Evolutionary conservation across 1,140 invertebrate genomes (phyloP).

Genomic region (Hycleus cichorii): DNA sequence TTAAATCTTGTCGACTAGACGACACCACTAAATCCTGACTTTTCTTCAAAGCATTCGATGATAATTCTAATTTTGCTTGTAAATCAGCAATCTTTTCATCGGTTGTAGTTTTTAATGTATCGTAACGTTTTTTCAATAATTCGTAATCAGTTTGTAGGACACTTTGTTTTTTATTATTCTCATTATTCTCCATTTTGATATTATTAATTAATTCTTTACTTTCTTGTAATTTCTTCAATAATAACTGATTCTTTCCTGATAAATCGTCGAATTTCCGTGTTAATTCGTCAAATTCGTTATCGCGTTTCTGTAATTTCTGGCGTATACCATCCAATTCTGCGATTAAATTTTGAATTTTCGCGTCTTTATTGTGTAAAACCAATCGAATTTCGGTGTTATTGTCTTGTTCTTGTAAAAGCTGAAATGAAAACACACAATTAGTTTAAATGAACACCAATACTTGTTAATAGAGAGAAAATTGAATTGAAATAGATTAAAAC

Average conservation of each 20-base stretch:
- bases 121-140: conserved; percentile 16
- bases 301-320: not conserved
- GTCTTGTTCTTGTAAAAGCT: conserved; percentile 21
- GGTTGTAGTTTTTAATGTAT: conserved; percentile 6
- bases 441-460: too few relatives aligned
- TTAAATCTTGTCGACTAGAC: conserved; percentile 4
- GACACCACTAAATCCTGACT: conserved; percentile 30
- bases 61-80: conserved; percentile 11
- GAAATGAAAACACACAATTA: conserved; percentile 4
- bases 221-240: conserved; percentile 33
- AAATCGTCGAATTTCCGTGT: not conserved
- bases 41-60: conserved; percentile 24
- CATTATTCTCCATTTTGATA: not conserved
- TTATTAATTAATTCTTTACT: not conserved
- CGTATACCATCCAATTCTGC: not conserved
- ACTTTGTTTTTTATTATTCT: conserved; percentile 4
- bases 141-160: not conserved
- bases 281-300: not conserved
- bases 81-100: conserved; percentile 3
- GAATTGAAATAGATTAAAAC: not conserved
- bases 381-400: conserved; percentile 22
- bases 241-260: not conserved
- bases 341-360: not conserved
- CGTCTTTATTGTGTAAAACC: conserved; percentile 16
- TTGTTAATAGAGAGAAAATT: not conserved